These are phyloP conservation scores for Oreochromis mossambicus DNA, from an alignment of 2,797 vertebrate genomes.

Conservation along the genomic window DNA sequence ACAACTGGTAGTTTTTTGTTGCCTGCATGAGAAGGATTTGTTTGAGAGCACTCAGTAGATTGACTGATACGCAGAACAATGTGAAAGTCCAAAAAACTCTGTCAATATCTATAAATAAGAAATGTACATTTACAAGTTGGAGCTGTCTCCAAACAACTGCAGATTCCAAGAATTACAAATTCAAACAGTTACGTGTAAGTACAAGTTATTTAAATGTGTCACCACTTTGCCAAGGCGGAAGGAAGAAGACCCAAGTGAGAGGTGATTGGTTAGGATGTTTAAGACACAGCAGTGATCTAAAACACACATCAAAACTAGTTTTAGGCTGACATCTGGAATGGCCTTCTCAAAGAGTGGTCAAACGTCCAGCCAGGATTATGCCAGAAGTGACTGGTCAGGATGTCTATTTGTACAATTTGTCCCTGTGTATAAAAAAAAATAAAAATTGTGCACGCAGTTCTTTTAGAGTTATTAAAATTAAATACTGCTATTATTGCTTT, in stretches of 20 bases:
- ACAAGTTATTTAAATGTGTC: no score
- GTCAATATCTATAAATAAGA: background rate
- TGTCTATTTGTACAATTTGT: no score
- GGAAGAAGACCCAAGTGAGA: no score
- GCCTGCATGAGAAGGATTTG: background rate
- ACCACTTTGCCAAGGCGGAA: no score
- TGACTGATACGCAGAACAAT: no score
- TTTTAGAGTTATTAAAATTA: no score
- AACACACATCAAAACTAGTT: background rate
- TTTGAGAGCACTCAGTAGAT: background rate
- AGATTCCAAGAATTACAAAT: background rate
- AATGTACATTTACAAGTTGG: background rate
- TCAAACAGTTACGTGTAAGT: background rate
- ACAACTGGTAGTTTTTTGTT: background rate
- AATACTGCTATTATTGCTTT: background rate
- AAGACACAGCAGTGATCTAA: background rate
- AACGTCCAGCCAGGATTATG: background rate
- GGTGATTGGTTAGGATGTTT: no score
- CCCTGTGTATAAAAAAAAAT: no score
- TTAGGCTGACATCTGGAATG: background rate
- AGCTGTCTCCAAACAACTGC: background rate
- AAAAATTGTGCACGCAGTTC: no score
- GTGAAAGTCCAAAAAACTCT: background rate
- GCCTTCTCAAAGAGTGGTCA: background rate
- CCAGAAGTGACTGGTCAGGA: background rate